Conservation (phyloP, 2,797 vertebrate genomes). For the Diplodus puntazzo region DNA sequence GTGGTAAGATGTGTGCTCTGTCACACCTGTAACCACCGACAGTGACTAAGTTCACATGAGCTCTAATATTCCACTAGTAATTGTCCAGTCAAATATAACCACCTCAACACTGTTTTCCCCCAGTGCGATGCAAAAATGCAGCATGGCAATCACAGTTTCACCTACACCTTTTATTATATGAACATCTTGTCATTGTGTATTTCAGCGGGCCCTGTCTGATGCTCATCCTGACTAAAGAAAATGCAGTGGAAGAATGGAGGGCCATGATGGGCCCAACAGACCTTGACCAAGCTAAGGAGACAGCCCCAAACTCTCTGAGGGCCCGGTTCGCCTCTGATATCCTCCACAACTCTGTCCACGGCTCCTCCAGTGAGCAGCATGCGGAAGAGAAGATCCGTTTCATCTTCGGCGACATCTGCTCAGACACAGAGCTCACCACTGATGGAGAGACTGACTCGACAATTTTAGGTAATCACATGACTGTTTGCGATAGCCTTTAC, state of each 20-base stretch:
- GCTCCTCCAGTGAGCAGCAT: conserved; percentile 84
- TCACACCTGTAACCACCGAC: not conserved
- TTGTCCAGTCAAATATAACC: too few relatives aligned
- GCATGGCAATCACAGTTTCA: too few relatives aligned
- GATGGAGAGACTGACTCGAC: conserved; percentile 48
- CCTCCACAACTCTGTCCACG: conserved; percentile 91
- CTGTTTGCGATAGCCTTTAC: conserved; percentile 18
- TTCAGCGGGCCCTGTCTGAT: conserved; percentile 89
- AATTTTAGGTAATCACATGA: conserved; percentile 55
- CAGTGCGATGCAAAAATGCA: too few relatives aligned
- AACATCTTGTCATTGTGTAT: conserved; percentile 32
- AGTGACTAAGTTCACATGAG: too few relatives aligned
- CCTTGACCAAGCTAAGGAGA: conserved; percentile 85
- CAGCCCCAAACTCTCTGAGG: conserved; percentile 86
- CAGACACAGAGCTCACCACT: conserved; percentile 50
- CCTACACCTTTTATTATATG: not conserved
- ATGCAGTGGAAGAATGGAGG: conserved; percentile 93
- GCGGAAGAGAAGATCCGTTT: conserved; percentile 82
- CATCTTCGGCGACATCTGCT: conserved; percentile 81
- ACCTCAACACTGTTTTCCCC: too few relatives aligned
- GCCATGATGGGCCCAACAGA: conserved; percentile 90
- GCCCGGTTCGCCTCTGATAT: conserved; percentile 88
- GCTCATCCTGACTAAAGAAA: conserved; percentile 91
- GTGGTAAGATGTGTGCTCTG: not conserved
- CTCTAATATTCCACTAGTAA: too few relatives aligned